Evolutionary conservation across 1,140 invertebrate species (phyloP).

Genomic region (Cherax quadricarinatus): DNA sequence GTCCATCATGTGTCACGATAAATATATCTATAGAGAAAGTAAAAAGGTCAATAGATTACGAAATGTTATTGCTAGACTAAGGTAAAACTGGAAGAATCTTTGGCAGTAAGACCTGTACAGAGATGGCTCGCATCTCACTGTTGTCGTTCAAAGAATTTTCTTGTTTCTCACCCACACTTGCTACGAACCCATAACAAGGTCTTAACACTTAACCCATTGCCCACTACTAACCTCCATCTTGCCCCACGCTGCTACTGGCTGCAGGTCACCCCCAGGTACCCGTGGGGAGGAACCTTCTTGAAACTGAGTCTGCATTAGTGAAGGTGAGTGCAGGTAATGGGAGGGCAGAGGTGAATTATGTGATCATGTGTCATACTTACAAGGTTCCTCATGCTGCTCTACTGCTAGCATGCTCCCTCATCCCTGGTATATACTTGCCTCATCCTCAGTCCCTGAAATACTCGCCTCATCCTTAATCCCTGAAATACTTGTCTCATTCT

Average conservation of each 20-base stretch:
- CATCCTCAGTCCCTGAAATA: neutral
- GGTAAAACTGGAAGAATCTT: too few species aligned
- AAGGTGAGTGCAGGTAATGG: neutral
- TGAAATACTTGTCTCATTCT: too few species aligned
- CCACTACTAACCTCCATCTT: neutral
- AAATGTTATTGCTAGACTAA: too few species aligned
- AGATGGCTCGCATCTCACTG: too few species aligned
- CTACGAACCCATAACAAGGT: too few species aligned
- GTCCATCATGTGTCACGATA: too few species aligned
- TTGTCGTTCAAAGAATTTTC: too few species aligned
- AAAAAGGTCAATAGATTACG: too few species aligned
- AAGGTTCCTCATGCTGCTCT: slow-evolving; percentile 1
- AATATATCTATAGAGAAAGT: too few species aligned
- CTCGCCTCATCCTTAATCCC: neutral
- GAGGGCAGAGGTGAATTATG: slow-evolving; percentile 17
- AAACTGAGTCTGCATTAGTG: neutral
- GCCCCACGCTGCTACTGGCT: neutral
- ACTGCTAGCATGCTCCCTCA: neutral
- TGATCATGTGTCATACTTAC: slow-evolving; percentile 27
- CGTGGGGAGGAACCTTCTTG: neutral
- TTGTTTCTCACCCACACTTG: too few species aligned
- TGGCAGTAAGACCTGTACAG: too few species aligned
- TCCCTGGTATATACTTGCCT: neutral
- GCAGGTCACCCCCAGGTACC: neutral
- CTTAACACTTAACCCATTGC: too few species aligned